Conservation (phyloP, 2,888 invertebrate genomes). For the Tryphoninae sp. region DNA sequence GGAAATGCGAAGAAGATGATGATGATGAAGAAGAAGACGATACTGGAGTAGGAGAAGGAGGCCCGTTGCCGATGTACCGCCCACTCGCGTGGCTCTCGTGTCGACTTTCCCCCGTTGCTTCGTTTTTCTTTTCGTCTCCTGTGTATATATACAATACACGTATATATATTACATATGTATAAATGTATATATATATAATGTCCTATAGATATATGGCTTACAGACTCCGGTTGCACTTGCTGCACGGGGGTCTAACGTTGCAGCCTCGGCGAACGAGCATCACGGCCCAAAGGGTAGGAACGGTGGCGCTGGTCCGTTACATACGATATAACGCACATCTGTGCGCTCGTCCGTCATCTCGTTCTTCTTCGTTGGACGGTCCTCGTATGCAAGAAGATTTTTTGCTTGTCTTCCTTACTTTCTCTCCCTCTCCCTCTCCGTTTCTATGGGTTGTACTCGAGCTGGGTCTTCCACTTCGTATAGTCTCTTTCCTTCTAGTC, state of each 20-base stretch:
- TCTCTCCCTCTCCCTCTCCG: constrained; percentile 5
- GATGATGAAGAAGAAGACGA: constrained; percentile 28
- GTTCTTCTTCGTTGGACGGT: constrained; percentile 50
- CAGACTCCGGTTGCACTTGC: constrained; percentile 61
- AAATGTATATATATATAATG: constrained; percentile 7
- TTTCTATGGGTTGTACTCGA: constrained; percentile 4
- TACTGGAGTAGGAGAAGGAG: constrained; percentile 32
- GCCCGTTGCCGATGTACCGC: constrained; percentile 67
- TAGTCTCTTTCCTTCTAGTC: constrained; percentile 4
- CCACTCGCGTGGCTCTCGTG: constrained; percentile 74
- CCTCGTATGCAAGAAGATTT: constrained; percentile 58
- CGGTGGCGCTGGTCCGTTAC: constrained; percentile 64
- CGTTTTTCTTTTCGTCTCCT: constrained; percentile 17
- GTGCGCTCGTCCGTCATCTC: constrained; percentile 68
- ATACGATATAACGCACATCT: constrained; percentile 66
- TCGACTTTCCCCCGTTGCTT: constrained; percentile 47
- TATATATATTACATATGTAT: constrained; percentile 2
- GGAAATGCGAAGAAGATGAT: constrained; percentile 37
- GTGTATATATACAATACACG: background rate
- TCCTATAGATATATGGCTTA: constrained; percentile 8
- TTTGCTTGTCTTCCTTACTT: constrained; percentile 45
- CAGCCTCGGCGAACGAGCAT: constrained; percentile 5
- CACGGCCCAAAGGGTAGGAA: constrained; percentile 59
- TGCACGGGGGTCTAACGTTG: constrained; percentile 65
- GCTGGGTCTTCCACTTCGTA: background rate